Conservation (phyloP, 2,888 invertebrate species). For the Amphipyra tragopoginis region DNA sequence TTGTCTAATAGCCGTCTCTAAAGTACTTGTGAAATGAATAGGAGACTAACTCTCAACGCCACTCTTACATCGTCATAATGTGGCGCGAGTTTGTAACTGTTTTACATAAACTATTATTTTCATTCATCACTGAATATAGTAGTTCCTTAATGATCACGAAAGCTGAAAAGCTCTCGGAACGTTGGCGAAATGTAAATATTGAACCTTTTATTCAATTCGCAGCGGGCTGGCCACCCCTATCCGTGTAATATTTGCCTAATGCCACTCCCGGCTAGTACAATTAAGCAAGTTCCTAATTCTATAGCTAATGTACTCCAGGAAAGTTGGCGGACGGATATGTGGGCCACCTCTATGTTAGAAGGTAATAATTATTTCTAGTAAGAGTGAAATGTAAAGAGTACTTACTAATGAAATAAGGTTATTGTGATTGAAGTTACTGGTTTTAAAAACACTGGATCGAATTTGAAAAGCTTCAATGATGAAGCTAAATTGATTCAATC, state of each 20-base stretch:
- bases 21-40: no score
- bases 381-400: no score
- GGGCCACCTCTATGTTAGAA: conserved; percentile 1
- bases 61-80: no score
- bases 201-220: conserved; percentile 34
- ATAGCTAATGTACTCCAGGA: conserved; percentile 12
- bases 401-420: no score
- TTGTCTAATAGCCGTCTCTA: no score
- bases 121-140: background rate
- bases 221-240: conserved; percentile 12
- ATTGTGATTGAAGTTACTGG: no score
- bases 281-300: conserved; percentile 44
- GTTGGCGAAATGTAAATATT: conserved; percentile 26
- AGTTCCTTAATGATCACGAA: background rate
- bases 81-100: no score
- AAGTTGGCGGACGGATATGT: conserved; percentile 4
- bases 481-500: no score
- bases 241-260: conserved; percentile 26
- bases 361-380: background rate
- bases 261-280: conserved; percentile 24
- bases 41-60: no score
- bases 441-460: no score
- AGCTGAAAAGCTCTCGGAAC: background rate
- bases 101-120: background rate
- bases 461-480: no score